Evolutionary conservation across 1,140 invertebrate species (phyloP).

Genomic region (Subanguina moxae): DNA sequence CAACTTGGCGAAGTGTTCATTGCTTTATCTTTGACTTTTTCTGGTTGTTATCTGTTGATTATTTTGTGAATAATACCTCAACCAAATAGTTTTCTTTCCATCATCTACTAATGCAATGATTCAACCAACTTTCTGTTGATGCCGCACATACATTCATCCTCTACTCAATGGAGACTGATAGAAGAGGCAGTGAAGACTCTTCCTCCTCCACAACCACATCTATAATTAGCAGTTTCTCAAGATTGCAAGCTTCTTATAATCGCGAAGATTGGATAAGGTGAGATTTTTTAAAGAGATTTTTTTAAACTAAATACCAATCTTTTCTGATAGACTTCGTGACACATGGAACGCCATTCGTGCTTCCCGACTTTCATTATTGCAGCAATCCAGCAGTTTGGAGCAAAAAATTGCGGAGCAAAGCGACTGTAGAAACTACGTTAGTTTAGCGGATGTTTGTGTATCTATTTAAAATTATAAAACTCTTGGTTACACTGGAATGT

Average conservation of each 20-base stretch:
- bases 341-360: background rate
- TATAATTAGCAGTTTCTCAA: background rate
- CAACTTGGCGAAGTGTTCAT: too few relatives aligned
- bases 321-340: constrained; percentile 18
- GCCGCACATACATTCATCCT: too few relatives aligned
- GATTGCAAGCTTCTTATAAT: constrained; percentile 8
- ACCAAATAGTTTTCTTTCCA: too few relatives aligned
- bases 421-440: constrained; percentile 28
- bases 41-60: too few relatives aligned
- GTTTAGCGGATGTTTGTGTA: too few relatives aligned
- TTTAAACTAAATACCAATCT: background rate
- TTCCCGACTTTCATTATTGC: background rate
- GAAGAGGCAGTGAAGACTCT: background rate
- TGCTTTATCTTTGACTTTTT: too few relatives aligned
- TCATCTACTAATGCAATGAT: too few relatives aligned
- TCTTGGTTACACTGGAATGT: too few relatives aligned
- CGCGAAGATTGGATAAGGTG: constrained; percentile 13
- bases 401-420: constrained; percentile 17
- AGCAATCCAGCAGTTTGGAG: constrained; percentile 13
- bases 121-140: too few relatives aligned
- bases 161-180: too few relatives aligned
- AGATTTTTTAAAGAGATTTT: background rate
- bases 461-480: too few relatives aligned
- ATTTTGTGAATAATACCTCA: too few relatives aligned
- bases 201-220: background rate